Conservation (phyloP, 1,140 invertebrate genomes). For the Achatina immaculata region DNA sequence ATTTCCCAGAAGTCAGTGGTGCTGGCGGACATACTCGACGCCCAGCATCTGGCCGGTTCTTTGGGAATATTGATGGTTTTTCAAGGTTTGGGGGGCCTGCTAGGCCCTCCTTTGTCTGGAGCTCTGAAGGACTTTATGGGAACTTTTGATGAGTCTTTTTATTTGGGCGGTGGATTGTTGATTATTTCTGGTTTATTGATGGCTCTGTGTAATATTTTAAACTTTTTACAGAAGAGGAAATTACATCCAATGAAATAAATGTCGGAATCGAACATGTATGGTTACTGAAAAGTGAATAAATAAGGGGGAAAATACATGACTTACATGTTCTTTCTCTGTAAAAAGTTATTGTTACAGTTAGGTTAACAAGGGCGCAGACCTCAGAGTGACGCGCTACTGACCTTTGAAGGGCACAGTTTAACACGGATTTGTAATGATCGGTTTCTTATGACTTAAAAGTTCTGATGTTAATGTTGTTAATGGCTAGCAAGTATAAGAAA, state of each 20-base stretch:
- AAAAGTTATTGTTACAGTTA: no score
- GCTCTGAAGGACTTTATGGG: conserved; percentile 54
- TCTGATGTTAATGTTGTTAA: no score
- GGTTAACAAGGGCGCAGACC: no score
- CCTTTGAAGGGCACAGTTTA: no score
- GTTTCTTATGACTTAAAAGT: no score
- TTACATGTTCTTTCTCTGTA: background rate
- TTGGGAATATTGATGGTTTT: conserved; percentile 93
- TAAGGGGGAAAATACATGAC: background rate
- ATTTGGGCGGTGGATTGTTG: conserved; percentile 49
- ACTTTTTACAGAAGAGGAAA: background rate
- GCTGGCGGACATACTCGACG: conserved; percentile 89
- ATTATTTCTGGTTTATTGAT: conserved; percentile 48
- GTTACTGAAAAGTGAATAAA: background rate
- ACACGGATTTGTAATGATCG: no score
- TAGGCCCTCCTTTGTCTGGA: conserved; percentile 90
- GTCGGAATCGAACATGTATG: background rate
- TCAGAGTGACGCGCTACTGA: no score
- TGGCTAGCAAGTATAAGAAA: no score
- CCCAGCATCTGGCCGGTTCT: conserved; percentile 91
- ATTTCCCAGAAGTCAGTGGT: conserved; percentile 94
- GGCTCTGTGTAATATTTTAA: conserved; percentile 43
- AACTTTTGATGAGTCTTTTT: conserved; percentile 52
- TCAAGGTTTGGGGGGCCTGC: conserved; percentile 88
- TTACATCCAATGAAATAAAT: background rate